Percentiles rank a stretch among this genome's conserved stretches.
Conservation (phyloP, 2,888 invertebrate genomes). For the Clistopyga incitator region DNA sequence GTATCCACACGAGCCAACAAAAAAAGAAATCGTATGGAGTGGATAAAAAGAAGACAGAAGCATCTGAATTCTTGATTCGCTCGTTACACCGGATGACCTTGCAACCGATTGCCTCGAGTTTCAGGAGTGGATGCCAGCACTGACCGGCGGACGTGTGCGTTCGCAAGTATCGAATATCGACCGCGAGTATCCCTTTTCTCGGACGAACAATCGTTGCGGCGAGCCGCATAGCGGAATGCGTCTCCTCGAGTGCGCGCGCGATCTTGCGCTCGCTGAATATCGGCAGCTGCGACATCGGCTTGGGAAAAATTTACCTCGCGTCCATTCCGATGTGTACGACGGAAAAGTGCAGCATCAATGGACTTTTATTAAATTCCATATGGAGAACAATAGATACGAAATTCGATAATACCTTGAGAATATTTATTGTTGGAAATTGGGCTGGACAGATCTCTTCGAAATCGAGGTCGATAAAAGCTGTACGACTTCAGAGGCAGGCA, state of each 20-base stretch:
- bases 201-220: constrained; percentile 67
- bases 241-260: constrained; percentile 12
- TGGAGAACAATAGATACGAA: constrained; percentile 23
- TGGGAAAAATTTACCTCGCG: constrained; percentile 40
- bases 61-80: constrained; percentile 40
- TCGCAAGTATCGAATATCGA: constrained; percentile 65
- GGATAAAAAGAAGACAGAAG: background rate
- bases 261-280: background rate
- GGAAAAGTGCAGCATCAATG: constrained; percentile 49
- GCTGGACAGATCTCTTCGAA: background rate
- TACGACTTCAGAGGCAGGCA: background rate
- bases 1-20: constrained; percentile 3
- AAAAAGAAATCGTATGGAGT: constrained; percentile 1
- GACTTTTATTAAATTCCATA: constrained; percentile 62
- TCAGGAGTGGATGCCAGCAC: constrained; percentile 24
- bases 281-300: constrained; percentile 15
- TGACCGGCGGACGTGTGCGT: constrained; percentile 40
- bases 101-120: constrained; percentile 53
- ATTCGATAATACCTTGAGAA: background rate
- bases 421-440: constrained; percentile 1
- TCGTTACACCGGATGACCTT: constrained; percentile 61
- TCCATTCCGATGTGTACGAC: background rate
- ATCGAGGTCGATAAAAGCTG: background rate
- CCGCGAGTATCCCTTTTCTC: constrained; percentile 64
- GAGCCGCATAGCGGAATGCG: constrained; percentile 58